These are phyloP conservation scores for Ennomos quercinarius DNA, from an alignment of 2,888 invertebrate species.

Conservation along the genomic window DNA sequence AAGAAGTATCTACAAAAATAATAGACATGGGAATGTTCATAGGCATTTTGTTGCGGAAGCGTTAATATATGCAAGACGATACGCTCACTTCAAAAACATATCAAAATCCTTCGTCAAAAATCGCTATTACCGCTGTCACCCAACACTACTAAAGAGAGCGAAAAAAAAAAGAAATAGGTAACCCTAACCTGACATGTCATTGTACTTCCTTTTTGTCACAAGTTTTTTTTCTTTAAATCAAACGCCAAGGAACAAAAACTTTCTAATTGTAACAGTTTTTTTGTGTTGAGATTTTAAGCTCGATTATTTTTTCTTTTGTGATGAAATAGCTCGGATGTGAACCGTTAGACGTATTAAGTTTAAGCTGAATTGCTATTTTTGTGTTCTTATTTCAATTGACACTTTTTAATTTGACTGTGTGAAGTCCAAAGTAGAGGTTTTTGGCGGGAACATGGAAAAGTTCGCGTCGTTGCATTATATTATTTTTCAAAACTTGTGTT, in stretches of 20 bases:
- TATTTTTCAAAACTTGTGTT: too few relatives aligned
- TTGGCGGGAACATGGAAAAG: too few relatives aligned
- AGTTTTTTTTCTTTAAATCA: constrained; percentile 70
- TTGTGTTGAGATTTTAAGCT: constrained; percentile 77
- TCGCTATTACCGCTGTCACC: constrained; percentile 77
- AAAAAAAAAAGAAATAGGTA: constrained; percentile 60
- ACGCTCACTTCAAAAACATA: constrained; percentile 60
- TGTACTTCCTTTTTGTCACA: constrained; percentile 80
- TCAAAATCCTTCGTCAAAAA: constrained; percentile 78
- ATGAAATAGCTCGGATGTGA: constrained; percentile 53
- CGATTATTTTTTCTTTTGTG: constrained; percentile 76
- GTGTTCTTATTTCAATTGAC: neutral
- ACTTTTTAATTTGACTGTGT: too few relatives aligned
- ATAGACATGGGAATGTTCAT: constrained; percentile 83
- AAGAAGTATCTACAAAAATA: constrained; percentile 53
- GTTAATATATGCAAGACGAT: constrained; percentile 84
- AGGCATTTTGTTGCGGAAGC: constrained; percentile 61
- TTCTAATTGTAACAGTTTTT: constrained; percentile 84
- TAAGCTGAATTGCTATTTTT: constrained; percentile 6
- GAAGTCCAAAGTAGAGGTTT: too few relatives aligned
- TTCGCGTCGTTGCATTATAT: too few relatives aligned
- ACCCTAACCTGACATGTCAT: constrained; percentile 81
- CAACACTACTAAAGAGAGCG: constrained; percentile 72
- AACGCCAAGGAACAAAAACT: constrained; percentile 75
- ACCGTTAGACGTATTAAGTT: constrained; percentile 50